Conservation (phyloP, 53 echinoderm and acorn worm genomes). For the Zoroaster sp. region DNA sequence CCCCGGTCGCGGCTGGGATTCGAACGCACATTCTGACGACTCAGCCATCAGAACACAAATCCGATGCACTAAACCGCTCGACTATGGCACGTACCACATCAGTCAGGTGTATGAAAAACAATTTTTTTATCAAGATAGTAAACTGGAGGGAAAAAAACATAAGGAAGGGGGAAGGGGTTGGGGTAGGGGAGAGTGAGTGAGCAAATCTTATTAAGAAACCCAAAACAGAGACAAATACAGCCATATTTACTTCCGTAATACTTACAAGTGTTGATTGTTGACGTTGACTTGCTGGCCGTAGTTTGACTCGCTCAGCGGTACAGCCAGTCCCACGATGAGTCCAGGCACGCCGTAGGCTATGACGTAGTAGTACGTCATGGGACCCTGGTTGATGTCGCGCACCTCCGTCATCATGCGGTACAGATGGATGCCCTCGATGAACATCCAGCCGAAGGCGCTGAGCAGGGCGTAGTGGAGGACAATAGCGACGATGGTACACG, state of each 20-base stretch:
- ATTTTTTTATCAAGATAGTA: too few relatives aligned
- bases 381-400: conserved; percentile 96
- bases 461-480: conserved; percentile 87
- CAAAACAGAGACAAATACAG: background rate
- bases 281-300: conserved; percentile 85
- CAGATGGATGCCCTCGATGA: conserved; percentile 93
- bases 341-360: conserved; percentile 85
- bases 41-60: too few relatives aligned
- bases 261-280: conserved; percentile 93
- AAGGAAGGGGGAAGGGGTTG: too few relatives aligned
- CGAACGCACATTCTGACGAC: too few relatives aligned
- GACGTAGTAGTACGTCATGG: conserved; percentile 95
- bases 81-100: too few relatives aligned
- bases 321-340: conserved; percentile 90
- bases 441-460: conserved; percentile 97
- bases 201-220: background rate
- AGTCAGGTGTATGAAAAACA: too few relatives aligned
- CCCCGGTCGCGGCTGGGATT: too few relatives aligned
- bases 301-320: conserved; percentile 87
- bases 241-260: background rate
- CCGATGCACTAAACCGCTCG: too few relatives aligned
- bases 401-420: conserved; percentile 99
- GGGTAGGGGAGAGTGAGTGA: too few relatives aligned
- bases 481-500: conserved; percentile 93
- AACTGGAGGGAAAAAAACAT: too few relatives aligned